These are phyloP conservation scores for Lysandra bellargus DNA, from an alignment of 2,888 invertebrate genomes.

Conservation along the genomic window DNA sequence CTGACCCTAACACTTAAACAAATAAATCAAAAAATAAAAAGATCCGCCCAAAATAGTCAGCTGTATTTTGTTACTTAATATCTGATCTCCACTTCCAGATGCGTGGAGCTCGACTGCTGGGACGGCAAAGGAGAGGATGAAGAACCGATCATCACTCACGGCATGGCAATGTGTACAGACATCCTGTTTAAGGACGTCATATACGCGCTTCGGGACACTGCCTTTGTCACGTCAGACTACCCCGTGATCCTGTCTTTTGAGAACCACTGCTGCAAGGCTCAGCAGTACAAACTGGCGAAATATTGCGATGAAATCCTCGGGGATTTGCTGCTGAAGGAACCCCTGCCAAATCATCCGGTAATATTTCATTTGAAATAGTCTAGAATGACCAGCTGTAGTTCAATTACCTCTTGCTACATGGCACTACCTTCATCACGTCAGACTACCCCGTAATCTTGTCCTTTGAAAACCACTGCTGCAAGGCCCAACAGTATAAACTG, in stretches of 20 bases:
- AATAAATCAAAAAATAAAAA: no score
- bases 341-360: constrained; percentile 92
- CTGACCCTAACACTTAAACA: no score
- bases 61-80: no score
- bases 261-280: constrained; percentile 98
- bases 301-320: constrained; percentile 99
- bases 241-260: constrained; percentile 99
- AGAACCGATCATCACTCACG: constrained; percentile 99
- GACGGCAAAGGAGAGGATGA: constrained; percentile 98
- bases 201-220: constrained; percentile 97
- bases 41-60: no score
- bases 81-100: constrained; percentile 75
- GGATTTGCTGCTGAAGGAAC: constrained; percentile 94
- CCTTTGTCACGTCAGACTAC: constrained; percentile 98
- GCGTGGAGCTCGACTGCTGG: constrained; percentile 99
- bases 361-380: no score
- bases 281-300: constrained; percentile 98
- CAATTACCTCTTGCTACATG: no score
- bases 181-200: constrained; percentile 99
- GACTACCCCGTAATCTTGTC: no score
- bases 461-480: no score
- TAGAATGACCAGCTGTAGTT: no score
- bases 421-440: no score
- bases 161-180: constrained; percentile 99
- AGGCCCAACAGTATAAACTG: no score